Conservation (phyloP, 2,797 vertebrate species). For the Poecilia gillii region DNA sequence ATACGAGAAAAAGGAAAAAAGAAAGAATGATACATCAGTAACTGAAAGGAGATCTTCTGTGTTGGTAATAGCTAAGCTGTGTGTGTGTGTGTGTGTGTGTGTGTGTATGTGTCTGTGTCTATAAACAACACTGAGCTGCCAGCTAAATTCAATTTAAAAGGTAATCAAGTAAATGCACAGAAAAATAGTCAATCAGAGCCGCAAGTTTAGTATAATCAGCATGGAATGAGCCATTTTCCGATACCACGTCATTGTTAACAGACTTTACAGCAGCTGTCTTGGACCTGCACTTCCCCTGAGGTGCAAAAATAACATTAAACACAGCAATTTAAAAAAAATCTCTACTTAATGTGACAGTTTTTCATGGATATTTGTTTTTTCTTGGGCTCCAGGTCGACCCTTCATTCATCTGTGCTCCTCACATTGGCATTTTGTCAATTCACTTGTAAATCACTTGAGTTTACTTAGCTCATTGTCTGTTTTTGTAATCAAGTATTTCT, state of each 20-base stretch:
- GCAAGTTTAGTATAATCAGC: background rate
- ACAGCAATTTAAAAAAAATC: background rate
- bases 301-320: background rate
- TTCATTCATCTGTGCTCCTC: background rate
- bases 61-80: background rate
- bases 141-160: background rate
- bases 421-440: background rate
- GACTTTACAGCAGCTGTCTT: background rate
- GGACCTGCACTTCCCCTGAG: background rate
- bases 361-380: background rate
- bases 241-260: background rate
- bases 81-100: background rate
- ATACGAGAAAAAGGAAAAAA: background rate
- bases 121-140: background rate
- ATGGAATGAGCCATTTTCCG: background rate
- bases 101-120: background rate
- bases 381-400: background rate
- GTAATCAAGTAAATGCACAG: background rate
- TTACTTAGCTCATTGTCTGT: background rate
- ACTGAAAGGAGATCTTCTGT: slow-evolving; percentile 27
- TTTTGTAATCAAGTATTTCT: background rate
- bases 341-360: background rate
- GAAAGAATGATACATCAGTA: slow-evolving; percentile 21
- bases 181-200: background rate
- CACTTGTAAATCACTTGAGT: background rate